These are phyloP conservation scores for Elaphurus davidianus DNA, from an alignment of 2,113 vertebrate species.

Conservation along the genomic window DNA sequence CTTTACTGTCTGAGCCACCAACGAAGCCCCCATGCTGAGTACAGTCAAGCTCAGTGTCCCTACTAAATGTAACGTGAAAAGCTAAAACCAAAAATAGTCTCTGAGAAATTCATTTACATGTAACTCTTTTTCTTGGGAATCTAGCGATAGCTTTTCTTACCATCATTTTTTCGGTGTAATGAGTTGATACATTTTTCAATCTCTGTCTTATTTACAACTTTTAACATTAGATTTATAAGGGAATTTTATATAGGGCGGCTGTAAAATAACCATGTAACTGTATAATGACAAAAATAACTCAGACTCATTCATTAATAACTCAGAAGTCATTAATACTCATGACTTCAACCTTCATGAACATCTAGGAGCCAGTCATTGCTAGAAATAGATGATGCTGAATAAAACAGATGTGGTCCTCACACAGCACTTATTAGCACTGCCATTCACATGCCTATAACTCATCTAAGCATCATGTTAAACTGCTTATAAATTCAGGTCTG, in stretches of 20 bases:
- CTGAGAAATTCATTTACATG: conserved; percentile 1
- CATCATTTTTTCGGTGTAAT: neutral
- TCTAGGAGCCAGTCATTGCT: neutral
- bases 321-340: neutral
- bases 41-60: neutral
- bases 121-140: neutral
- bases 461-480: neutral
- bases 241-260: neutral
- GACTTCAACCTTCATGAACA: neutral
- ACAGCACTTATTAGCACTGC: neutral
- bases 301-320: neutral
- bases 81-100: neutral
- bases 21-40: neutral
- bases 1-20: neutral
- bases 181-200: neutral
- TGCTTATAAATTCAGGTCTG: neutral
- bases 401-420: neutral
- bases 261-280: neutral
- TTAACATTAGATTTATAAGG: neutral
- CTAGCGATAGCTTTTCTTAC: neutral
- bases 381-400: neutral
- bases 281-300: neutral
- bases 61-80: neutral
- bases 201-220: conserved; percentile 3
- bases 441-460: neutral